Percentiles rank a stretch among this genome's conserved stretches.
phyloP scores from a whole-genome alignment of 2,888 invertebrate genomes.

The Drosophila crucigera region DNA sequence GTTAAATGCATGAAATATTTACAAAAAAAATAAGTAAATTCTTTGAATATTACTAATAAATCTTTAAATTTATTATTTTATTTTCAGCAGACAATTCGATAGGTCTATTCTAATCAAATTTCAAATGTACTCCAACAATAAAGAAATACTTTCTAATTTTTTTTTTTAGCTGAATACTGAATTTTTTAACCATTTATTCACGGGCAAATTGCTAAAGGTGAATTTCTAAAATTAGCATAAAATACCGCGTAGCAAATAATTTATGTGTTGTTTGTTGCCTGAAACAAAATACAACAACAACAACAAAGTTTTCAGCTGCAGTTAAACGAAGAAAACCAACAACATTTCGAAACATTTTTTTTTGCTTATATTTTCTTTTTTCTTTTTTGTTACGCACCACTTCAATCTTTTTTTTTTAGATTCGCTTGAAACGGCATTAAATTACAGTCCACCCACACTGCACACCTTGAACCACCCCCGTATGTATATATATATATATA shows the following conservation, averaged over 20 bases:
- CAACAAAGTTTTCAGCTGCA: slow-evolving; percentile 24
- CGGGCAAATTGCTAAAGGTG: slow-evolving; percentile 23
- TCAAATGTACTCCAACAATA: neutral
- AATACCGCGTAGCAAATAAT: slow-evolving; percentile 23
- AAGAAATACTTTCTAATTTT: neutral
- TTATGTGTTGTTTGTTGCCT: slow-evolving; percentile 44
- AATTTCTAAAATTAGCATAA: slow-evolving; percentile 42
- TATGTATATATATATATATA: neutral
- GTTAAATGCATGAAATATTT: neutral
- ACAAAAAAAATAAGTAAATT: neutral
- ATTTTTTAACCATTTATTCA: neutral
- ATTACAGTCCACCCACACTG: slow-evolving; percentile 49
- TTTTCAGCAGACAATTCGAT: neutral
- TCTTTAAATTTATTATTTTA: neutral
- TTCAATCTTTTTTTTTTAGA: slow-evolving; percentile 39
- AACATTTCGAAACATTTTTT: slow-evolving; percentile 16
- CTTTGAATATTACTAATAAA: neutral
- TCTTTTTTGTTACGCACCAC: slow-evolving; percentile 34
- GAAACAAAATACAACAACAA: slow-evolving; percentile 25
- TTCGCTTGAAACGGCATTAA: slow-evolving; percentile 60
- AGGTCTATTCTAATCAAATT: neutral
- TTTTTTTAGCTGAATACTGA: neutral
- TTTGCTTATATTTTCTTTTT: neutral
- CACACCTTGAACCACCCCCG: neutral
- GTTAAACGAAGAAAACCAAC: slow-evolving; percentile 57